Evolutionary conservation across 2,113 vertebrate genomes (phyloP).

Genomic region (Eidolon helvum): DNA sequence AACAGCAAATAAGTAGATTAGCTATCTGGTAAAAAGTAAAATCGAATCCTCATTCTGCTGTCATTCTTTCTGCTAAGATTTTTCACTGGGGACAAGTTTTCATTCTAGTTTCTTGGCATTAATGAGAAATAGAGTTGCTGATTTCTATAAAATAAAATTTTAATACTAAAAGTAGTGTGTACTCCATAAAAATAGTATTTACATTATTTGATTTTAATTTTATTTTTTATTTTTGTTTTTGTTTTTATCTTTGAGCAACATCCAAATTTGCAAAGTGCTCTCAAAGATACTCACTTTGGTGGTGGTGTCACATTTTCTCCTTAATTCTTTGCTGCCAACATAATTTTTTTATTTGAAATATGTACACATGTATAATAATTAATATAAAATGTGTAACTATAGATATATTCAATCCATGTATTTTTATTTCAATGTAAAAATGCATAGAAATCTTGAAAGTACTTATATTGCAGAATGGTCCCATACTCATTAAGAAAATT

Average conservation of each 20-base stretch:
- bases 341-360: conserved; percentile 9
- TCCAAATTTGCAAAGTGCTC: background rate
- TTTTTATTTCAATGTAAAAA: conserved; percentile 14
- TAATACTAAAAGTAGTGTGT: background rate
- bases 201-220: background rate
- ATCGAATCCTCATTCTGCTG: background rate
- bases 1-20: background rate
- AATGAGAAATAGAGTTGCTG: background rate
- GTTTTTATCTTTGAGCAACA: background rate
- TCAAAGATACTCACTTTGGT: background rate
- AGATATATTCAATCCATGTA: background rate
- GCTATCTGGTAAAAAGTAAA: background rate
- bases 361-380: background rate
- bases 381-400: background rate
- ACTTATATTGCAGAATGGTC: background rate
- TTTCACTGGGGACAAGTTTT: background rate
- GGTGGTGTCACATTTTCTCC: background rate
- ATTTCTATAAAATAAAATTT: background rate
- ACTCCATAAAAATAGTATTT: background rate
- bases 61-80: background rate
- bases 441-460: background rate
- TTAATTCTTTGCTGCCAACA: background rate
- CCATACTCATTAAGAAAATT: background rate
- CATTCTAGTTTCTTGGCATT: background rate
- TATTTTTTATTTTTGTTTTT: background rate